Conservation (phyloP, 2,888 invertebrate species). For the Eupithecia abbreviata region DNA sequence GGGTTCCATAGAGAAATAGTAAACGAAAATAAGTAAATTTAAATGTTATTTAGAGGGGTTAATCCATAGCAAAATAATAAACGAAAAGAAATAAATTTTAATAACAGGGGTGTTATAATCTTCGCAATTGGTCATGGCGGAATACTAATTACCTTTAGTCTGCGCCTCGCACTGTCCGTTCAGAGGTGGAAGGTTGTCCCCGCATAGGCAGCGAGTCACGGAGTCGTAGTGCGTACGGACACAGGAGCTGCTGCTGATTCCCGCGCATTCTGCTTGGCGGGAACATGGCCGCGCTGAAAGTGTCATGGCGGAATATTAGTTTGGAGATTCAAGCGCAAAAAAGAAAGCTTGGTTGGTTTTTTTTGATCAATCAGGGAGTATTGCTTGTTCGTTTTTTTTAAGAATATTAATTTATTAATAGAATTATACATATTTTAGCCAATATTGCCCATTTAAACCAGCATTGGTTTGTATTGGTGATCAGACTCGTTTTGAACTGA, state of each 20-base stretch:
- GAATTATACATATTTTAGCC: too few species aligned
- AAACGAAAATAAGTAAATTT: too few species aligned
- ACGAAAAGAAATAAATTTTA: too few species aligned
- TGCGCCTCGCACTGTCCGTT: constrained; percentile 87
- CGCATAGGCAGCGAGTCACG: constrained; percentile 86
- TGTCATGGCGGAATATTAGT: constrained; percentile 8
- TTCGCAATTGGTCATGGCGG: too few species aligned
- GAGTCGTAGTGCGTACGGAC: constrained; percentile 86
- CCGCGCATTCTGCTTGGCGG: constrained; percentile 85
- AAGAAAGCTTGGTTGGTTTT: not conserved
- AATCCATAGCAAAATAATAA: too few species aligned
- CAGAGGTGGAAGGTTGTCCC: constrained; percentile 86
- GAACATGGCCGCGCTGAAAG: constrained; percentile 84
- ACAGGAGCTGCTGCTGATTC: constrained; percentile 86
- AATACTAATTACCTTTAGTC: constrained; percentile 81
- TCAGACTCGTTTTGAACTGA: too few species aligned
- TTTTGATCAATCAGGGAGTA: not conserved
- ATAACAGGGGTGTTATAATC: too few species aligned
- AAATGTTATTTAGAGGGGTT: too few species aligned
- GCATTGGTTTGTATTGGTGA: too few species aligned
- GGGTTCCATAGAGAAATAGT: not conserved
- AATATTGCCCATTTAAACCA: too few species aligned
- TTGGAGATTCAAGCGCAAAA: not conserved
- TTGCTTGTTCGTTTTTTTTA: too few species aligned
- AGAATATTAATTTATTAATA: too few species aligned